Evolutionary conservation across 2,113 vertebrate genomes (phyloP).

Genomic region (Anas platyrhynchos): DNA sequence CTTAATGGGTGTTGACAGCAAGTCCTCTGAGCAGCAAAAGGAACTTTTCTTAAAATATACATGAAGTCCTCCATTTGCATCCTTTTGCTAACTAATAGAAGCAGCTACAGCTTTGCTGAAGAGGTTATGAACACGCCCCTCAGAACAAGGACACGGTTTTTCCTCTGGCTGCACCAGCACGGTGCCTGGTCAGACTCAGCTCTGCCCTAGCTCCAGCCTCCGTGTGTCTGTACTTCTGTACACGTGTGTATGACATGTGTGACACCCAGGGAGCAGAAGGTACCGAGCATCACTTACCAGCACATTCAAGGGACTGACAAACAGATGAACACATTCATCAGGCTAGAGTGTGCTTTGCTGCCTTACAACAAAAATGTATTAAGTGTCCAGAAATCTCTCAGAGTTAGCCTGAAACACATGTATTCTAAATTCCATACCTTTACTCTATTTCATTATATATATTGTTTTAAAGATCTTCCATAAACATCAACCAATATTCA

Average conservation of each 20-base stretch:
- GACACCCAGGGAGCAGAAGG: neutral
- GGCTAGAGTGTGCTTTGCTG: neutral
- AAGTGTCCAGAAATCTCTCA: slow-evolving; percentile 46
- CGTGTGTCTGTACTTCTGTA: accelerated
- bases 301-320: slow-evolving; percentile 23
- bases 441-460: slow-evolving; percentile 54
- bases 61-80: neutral
- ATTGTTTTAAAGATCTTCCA: slow-evolving; percentile 40
- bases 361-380: slow-evolving; percentile 52
- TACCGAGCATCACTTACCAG: neutral
- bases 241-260: neutral
- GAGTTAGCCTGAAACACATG: slow-evolving; percentile 47
- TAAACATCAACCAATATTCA: slow-evolving; percentile 3
- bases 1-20: neutral
- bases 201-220: neutral
- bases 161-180: neutral
- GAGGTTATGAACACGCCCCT: neutral
- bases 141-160: neutral
- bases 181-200: neutral
- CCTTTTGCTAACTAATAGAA: neutral
- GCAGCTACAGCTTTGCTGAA: slow-evolving; percentile 24
- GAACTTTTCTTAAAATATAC: neutral
- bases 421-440: slow-evolving; percentile 49
- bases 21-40: neutral
- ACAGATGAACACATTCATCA: neutral